Base-by-base conservation (phyloP, 1,140 invertebrate species). In the Apis florea region DNA sequence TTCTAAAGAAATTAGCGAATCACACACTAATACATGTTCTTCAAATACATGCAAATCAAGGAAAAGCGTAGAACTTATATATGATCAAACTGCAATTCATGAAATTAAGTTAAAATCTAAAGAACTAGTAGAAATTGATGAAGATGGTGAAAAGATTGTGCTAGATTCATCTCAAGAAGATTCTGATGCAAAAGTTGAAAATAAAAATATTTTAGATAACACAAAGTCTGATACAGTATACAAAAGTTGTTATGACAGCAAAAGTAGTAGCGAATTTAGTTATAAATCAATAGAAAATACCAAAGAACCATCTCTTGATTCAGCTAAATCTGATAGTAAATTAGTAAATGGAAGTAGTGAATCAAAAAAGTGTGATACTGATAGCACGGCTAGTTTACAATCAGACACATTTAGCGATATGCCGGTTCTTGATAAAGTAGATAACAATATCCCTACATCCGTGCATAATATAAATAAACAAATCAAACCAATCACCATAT, bases 51-150 rank as follows among this genome's bases (percentile, higher is more conserved):
- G 67, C 68, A 90, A 88, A 24, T 85, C 85, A 0, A 69, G 90
- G 83, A 85, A 58, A 72, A 93, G 92, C 67, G 86, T 93, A 31
- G 93, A 93, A 79, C 77, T 93, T 1, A 88, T 91, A 51, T 93
- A 89, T 58, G 91, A 93, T 53, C 82, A 85, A 54, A 83, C 85
- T 0, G 68, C 77, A 8, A 86, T 73, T 49, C 86, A 87, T 26
- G 84, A 87, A 12, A 49, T 15, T 0, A 89, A 87, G 21, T 9
- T 69, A 12, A 91, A 88, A 66, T 66, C 87, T 1, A 82, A 83
- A 51, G 90, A 91, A 67, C 59, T 93, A 10, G 90, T 93, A 4
- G 90, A 93, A 64, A 92, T 93, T 10, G 86, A 89, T 63, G 92
- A 93, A 64, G 90, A 91, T 8, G 87, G 86, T 8, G 89, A 91